Evolutionary conservation across 1,140 invertebrate species (phyloP).

Genomic region (Gryllus bimaculatus): DNA sequence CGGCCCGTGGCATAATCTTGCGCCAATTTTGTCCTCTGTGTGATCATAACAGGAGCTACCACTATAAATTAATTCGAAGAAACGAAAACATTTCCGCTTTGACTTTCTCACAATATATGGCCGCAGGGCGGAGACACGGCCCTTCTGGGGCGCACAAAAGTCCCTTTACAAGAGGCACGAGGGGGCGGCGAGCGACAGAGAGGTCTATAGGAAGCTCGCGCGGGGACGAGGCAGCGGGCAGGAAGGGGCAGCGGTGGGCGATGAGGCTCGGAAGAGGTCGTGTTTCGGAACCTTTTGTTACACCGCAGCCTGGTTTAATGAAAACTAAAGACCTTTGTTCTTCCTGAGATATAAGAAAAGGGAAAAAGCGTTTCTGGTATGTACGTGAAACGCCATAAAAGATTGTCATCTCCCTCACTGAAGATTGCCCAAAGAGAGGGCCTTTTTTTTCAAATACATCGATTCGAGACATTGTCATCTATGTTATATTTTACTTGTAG

Average conservation of each 20-base stretch:
- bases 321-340: slow-evolving; percentile 5
- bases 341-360: background rate
- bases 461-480: too few relatives aligned
- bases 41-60: too few relatives aligned
- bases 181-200: background rate
- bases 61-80: background rate
- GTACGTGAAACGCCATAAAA: background rate
- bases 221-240: background rate
- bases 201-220: background rate
- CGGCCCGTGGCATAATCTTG: too few relatives aligned
- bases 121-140: background rate
- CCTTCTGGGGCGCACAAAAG: background rate
- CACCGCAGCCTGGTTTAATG: background rate
- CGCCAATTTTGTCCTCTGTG: too few relatives aligned
- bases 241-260: too few relatives aligned
- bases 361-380: background rate
- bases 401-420: background rate
- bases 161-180: background rate
- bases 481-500: too few relatives aligned
- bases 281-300: background rate
- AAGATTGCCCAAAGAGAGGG: background rate
- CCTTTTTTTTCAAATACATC: background rate
- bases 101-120: background rate
- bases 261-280: background rate
- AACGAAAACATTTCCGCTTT: background rate